Base-by-base conservation (phyloP, 2,113 vertebrate species). In the Hypanus sabinus region DNA sequence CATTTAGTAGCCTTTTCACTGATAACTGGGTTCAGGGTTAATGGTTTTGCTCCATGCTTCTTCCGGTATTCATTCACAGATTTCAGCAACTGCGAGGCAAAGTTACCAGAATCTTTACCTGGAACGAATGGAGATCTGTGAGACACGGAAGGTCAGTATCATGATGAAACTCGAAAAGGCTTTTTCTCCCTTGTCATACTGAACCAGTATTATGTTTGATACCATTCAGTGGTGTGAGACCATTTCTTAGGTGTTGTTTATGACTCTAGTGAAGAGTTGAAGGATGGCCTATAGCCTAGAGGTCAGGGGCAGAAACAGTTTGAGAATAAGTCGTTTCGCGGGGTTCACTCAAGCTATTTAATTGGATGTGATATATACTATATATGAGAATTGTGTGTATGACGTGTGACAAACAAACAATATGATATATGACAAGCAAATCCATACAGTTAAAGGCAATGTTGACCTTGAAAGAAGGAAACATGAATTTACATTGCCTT, bases 1-100 rank as follows among this genome's bases (percentile, higher is more conserved):
- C 97, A 97, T 11, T 94, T 94, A 95, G 97, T 96, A 65, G 96
- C 96, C 0, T 94, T 20, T 0, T 85, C n/a, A 5, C 75, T 94
- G 88, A 97, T 36, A 7, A 95, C 95, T 0, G 5, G 55, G 75
- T 71, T 96, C 0, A 96, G 30, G 85, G n/a, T 68, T 33, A 90
- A 20, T 2, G 85, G 30, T n/a, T 62, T n/a, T 16, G 85, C 60
- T 90, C 60, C 85, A 7, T 90, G 85, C n/a, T 18, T 90, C 1
- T 0, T 18, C 0, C 85, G 60, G 38, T 65, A 90, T 5, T 94
- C 36, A 33, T 95, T 95, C 60, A 94, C 94, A 2, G 79, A 94
- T 62, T 94, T 94, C 36, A 95, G 94, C 62, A 95, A 95, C 30
- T 95, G 94, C 36, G 38, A 68, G 5, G 85, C 73, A 94, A 95